phyloP scores from a whole-genome alignment of 2,888 invertebrate species.

The Stictocephala bisonia region DNA sequence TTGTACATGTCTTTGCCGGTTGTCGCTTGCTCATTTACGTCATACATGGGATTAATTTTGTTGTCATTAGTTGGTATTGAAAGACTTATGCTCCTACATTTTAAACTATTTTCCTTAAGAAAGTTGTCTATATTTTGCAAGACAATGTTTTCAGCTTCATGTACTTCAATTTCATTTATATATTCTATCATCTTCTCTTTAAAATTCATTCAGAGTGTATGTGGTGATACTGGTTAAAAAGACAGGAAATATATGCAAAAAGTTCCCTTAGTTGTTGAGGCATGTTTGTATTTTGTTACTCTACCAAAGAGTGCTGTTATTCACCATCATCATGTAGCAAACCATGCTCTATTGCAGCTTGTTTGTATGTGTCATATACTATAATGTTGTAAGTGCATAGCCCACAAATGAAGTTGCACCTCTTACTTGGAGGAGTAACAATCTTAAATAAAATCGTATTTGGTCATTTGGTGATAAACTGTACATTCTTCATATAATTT shows the following conservation, averaged over 20 bases:
- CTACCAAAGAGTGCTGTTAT: constrained; percentile 33
- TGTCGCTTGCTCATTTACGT: neutral
- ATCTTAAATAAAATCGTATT: constrained; percentile 32
- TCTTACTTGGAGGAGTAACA: constrained; percentile 35
- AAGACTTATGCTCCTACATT: neutral
- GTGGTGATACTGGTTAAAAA: constrained; percentile 27
- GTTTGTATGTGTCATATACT: neutral
- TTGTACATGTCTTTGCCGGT: neutral
- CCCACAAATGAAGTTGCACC: constrained; percentile 41
- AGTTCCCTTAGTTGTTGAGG: constrained; percentile 40
- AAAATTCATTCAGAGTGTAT: constrained; percentile 19
- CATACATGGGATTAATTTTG: neutral
- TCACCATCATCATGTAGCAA: constrained; percentile 42
- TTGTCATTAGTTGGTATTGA: neutral
- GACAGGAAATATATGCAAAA: constrained; percentile 30
- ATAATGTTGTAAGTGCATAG: constrained; percentile 12
- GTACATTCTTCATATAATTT: constrained; percentile 45
- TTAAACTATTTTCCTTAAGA: constrained; percentile 1
- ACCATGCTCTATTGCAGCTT: constrained; percentile 24
- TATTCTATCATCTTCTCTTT: constrained; percentile 25
- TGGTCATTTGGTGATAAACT: constrained; percentile 29
- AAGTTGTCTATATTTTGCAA: neutral
- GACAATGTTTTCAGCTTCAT: neutral
- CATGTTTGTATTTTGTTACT: constrained; percentile 1
- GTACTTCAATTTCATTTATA: neutral